Base-by-base conservation (phyloP, 2,113 vertebrate species). In the Paralichthys olivaceus region DNA sequence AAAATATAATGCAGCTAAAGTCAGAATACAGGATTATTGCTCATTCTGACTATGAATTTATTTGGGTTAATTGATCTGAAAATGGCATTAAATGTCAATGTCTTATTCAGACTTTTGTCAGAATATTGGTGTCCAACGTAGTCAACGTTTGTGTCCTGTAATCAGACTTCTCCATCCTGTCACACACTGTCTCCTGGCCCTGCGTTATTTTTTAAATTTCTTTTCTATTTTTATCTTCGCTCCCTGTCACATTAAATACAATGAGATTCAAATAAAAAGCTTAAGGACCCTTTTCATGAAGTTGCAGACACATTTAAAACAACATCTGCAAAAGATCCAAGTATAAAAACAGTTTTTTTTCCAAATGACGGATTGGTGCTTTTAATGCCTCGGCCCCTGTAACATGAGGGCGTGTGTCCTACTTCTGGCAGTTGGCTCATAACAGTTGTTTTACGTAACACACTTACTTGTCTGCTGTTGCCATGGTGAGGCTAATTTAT, bases 401-500 rank as follows among this genome's bases (percentile, higher is more conserved):
- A 84, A 77, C 73, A 71, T 4, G 37, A 84, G 86, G 72, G 81
- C 28, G 86, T 83, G 75, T 81, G 87, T 81, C 86, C 89, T 79
- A 92, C 77, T 89, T 92, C 85, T 81, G 53, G 63, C 77, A 62
- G 81, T 87, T 86, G 78, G 84, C 82, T 87, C 84, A 89, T 86
- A 82, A 89, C 72, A 74, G 65, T 91, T 91, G 90, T 92, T 93
- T 93, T 93, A 91, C 78, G 84, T 89, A 92, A 94, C 90, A 85
- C 90, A 83, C 89, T 90, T 80, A 85, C 93, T 94, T 91, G 86
- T 93, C 86, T 92, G 76, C 88, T 75, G 93, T 94, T 94, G 91
- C 93, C 89, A 93, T 92, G 93, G 92, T 68, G 87, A 92, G 73
- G 72, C 85, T 90, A 77, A 91, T 93, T 94, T 92, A 91, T 91